phyloP scores from a whole-genome alignment of 2,113 vertebrate genomes.

The Pristiophorus japonicus region DNA sequence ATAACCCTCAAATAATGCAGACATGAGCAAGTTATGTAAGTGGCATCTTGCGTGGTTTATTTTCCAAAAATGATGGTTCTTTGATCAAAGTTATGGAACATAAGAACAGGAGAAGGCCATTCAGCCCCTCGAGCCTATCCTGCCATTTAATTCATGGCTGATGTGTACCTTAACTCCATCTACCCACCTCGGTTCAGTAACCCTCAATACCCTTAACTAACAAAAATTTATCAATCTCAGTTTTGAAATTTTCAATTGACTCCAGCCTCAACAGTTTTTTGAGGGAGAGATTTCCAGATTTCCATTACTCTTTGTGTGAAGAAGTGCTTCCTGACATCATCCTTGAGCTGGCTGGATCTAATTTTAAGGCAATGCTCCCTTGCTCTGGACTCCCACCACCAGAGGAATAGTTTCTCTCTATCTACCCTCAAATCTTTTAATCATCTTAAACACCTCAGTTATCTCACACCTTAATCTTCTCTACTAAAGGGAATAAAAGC shows the following conservation, averaged over 20 bases:
- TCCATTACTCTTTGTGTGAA: background rate
- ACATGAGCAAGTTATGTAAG: background rate
- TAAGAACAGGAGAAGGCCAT: background rate
- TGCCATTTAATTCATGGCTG: background rate
- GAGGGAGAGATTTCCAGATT: background rate
- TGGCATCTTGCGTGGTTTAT: background rate
- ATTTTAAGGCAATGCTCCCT: background rate
- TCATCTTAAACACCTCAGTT: background rate
- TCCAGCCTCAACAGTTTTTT: background rate
- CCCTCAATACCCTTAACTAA: too few relatives aligned
- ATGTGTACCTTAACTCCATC: too few relatives aligned
- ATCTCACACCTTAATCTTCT: background rate
- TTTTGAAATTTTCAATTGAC: background rate
- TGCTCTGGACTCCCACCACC: background rate
- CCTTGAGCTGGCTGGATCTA: too few relatives aligned
- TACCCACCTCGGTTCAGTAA: too few relatives aligned
- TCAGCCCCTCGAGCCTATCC: background rate
- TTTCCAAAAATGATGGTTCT: background rate
- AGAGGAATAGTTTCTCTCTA: background rate
- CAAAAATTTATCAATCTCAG: background rate
- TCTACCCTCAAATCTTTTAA: background rate
- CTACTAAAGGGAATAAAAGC: background rate
- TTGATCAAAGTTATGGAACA: background rate
- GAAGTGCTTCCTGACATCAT: background rate
- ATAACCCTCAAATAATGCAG: background rate